Conservation (phyloP, 1,140 invertebrate species). For the Drosophila fuyamai region DNA sequence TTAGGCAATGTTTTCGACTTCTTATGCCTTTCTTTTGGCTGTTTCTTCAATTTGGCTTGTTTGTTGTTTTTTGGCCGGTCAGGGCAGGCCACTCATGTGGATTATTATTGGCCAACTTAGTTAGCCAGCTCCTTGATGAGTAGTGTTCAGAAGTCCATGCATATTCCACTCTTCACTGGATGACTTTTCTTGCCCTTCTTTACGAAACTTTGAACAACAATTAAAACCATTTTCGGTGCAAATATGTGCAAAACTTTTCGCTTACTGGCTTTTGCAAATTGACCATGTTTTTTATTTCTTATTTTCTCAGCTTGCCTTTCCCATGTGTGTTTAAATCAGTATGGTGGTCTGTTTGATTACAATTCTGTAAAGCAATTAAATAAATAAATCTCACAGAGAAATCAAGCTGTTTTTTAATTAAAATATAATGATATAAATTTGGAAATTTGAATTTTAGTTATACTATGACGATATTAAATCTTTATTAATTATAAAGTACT, state of each 20-base stretch:
- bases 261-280: background rate
- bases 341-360: background rate
- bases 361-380: background rate
- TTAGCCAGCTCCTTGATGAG: constrained; percentile 46
- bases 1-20: constrained; percentile 48
- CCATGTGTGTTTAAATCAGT: background rate
- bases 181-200: constrained; percentile 31
- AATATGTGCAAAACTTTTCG: constrained; percentile 65
- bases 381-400: too few species aligned
- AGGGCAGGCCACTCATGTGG: constrained; percentile 45
- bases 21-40: constrained; percentile 23
- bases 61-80: constrained; percentile 37
- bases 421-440: too few species aligned
- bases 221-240: constrained; percentile 74
- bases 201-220: constrained; percentile 53
- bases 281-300: constrained; percentile 6
- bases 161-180: constrained; percentile 8
- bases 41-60: constrained; percentile 38
- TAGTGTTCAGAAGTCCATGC: background rate
- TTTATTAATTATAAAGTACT: too few species aligned
- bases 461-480: too few species aligned
- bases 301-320: background rate
- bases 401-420: too few species aligned
- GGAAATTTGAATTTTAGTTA: background rate
- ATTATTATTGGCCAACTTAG: constrained; percentile 62